Conservation (phyloP, 1,140 invertebrate genomes). For the Sarcophaga peregrina region DNA sequence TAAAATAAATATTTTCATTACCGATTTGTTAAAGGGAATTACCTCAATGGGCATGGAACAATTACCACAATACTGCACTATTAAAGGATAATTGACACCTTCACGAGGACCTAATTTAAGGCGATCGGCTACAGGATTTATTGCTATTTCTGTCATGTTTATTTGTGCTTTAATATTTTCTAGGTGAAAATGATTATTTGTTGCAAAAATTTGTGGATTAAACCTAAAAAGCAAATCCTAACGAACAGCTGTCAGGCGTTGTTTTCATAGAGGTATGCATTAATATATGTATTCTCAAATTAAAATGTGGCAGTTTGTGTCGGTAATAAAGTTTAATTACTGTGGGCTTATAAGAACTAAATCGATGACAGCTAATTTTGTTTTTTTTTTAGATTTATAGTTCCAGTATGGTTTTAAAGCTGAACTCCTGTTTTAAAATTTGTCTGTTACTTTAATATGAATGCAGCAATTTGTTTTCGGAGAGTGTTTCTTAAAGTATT, state of each 20-base stretch:
- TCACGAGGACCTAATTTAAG: slow-evolving; percentile 61
- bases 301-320: too few species aligned
- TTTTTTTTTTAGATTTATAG: too few species aligned
- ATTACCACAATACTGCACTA: slow-evolving; percentile 93
- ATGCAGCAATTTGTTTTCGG: too few species aligned
- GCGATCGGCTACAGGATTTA: slow-evolving; percentile 54
- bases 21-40: slow-evolving; percentile 18
- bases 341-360: too few species aligned
- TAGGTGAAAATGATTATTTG: background rate
- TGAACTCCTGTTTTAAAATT: too few species aligned
- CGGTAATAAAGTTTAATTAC: too few species aligned
- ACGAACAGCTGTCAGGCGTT: background rate
- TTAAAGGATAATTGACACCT: slow-evolving; percentile 82
- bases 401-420: too few species aligned
- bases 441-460: too few species aligned
- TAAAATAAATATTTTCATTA: background rate
- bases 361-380: too few species aligned
- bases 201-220: background rate
- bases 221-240: too few species aligned
- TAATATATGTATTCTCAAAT: background rate
- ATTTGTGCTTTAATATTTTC: slow-evolving; percentile 18
- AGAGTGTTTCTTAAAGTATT: too few species aligned
- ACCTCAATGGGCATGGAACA: slow-evolving; percentile 91
- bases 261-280: background rate
- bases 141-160: slow-evolving; percentile 45